Evolutionary conservation across 2,888 invertebrate genomes (phyloP).

Genomic region (Drosophila atripex): DNA sequence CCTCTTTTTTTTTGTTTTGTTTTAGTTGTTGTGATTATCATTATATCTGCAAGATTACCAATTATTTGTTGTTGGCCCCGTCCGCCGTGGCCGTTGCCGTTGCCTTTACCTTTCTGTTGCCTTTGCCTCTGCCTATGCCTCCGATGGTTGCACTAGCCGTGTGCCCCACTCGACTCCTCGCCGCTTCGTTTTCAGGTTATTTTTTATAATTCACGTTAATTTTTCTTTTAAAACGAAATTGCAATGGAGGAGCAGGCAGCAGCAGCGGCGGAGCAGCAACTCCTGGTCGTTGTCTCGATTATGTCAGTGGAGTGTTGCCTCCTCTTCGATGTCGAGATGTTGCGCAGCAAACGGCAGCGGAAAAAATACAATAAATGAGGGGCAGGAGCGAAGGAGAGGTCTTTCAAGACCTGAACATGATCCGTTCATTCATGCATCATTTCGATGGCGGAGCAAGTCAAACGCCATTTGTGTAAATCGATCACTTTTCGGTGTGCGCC

Average conservation of each 20-base stretch:
- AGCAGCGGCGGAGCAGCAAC: slow-evolving; percentile 20
- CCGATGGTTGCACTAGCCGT: not conserved
- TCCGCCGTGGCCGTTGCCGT: slow-evolving; percentile 45
- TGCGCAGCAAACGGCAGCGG: slow-evolving; percentile 25
- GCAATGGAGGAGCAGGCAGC: slow-evolving; percentile 58
- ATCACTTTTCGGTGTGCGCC: slow-evolving; percentile 15
- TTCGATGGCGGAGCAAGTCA: slow-evolving; percentile 16
- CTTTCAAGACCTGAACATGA: slow-evolving; percentile 18
- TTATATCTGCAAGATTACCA: slow-evolving; percentile 75
- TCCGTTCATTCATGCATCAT: slow-evolving; percentile 36
- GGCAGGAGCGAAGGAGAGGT: not conserved
- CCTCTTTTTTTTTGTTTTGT: slow-evolving; percentile 2
- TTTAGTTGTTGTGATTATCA: slow-evolving; percentile 73
- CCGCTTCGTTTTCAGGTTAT: slow-evolving; percentile 55
- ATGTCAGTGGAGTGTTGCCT: slow-evolving; percentile 75
- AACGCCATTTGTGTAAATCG: slow-evolving; percentile 41
- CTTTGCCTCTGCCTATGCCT: slow-evolving; percentile 10
- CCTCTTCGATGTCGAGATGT: slow-evolving; percentile 71
- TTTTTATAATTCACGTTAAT: slow-evolving; percentile 78
- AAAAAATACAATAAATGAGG: slow-evolving; percentile 10
- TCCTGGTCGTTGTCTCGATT: slow-evolving; percentile 67
- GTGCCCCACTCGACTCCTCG: slow-evolving; percentile 6
- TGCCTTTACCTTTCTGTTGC: slow-evolving; percentile 11
- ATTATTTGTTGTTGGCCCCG: slow-evolving; percentile 61
- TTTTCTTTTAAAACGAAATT: slow-evolving; percentile 76